Evolutionary conservation across 2,888 invertebrate species (phyloP).

Genomic region (Erpobdella octoculata): DNA sequence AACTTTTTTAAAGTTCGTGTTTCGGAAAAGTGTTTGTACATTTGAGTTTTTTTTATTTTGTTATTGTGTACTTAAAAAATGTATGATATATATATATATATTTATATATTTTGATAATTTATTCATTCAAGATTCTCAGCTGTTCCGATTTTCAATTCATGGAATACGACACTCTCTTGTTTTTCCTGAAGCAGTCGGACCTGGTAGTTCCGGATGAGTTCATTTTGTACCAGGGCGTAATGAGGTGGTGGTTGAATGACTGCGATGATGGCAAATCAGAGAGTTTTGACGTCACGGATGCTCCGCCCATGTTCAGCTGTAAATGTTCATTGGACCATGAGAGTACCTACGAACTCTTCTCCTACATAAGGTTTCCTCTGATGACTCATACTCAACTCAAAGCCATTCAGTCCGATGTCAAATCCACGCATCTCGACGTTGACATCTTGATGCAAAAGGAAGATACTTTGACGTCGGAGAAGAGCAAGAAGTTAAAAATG

Average conservation of each 20-base stretch:
- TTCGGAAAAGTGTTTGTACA: constrained; percentile 53
- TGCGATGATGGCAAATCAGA: not conserved
- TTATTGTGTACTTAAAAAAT: not conserved
- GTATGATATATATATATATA: not conserved
- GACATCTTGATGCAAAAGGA: not conserved
- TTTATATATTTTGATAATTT: not conserved
- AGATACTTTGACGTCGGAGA: not conserved
- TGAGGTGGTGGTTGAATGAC: constrained; percentile 70
- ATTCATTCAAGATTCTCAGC: not conserved
- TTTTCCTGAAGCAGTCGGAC: constrained; percentile 67
- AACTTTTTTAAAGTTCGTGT: constrained; percentile 76
- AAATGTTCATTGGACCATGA: not conserved
- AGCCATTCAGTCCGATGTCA: constrained; percentile 4
- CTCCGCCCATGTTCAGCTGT: not conserved
- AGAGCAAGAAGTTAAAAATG: not conserved
- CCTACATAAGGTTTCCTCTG: constrained; percentile 7
- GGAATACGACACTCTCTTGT: constrained; percentile 69
- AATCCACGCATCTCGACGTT: not conserved
- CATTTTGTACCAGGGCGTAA: constrained; percentile 68
- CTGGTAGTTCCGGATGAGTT: constrained; percentile 82
- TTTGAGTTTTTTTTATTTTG: not conserved
- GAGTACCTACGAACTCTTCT: not conserved
- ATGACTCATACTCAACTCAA: constrained; percentile 19
- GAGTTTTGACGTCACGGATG: not conserved
- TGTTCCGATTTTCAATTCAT: constrained; percentile 67